phyloP scores from a whole-genome alignment of 1,140 invertebrate species.

The Lucilia sericata region DNA sequence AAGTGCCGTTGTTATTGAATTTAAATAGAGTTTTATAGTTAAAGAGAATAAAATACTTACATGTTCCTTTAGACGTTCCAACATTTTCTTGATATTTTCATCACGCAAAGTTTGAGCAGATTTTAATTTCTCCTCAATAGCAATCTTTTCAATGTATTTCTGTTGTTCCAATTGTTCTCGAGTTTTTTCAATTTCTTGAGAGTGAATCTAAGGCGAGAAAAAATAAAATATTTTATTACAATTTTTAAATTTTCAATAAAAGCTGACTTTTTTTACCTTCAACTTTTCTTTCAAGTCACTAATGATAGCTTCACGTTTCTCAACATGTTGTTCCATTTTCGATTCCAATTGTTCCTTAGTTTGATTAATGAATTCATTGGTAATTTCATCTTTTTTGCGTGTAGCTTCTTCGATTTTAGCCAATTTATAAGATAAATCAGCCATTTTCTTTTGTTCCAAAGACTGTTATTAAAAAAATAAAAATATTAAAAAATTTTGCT shows the following conservation, averaged over 20 bases:
- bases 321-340: slow-evolving; percentile 89
- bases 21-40: background rate
- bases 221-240: background rate
- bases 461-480: no score
- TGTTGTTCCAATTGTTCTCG: slow-evolving; percentile 83
- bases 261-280: no score
- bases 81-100: slow-evolving; percentile 88
- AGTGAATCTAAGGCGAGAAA: slow-evolving; percentile 70
- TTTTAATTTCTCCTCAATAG: slow-evolving; percentile 87
- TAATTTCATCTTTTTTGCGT: slow-evolving; percentile 89
- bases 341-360: slow-evolving; percentile 88
- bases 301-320: slow-evolving; percentile 90
- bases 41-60: no score
- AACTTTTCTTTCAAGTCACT: slow-evolving; percentile 87
- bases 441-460: slow-evolving; percentile 86
- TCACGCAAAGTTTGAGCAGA: slow-evolving; percentile 85
- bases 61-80: slow-evolving; percentile 89
- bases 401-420: slow-evolving; percentile 90
- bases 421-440: slow-evolving; percentile 82
- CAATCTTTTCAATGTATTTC: slow-evolving; percentile 83
- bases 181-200: slow-evolving; percentile 87
- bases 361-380: slow-evolving; percentile 82
- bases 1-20: slow-evolving; percentile 22
- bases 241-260: no score
- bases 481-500: no score